Evolutionary conservation across 2,888 invertebrate species (phyloP).

Genomic region (Myathropa florea): DNA sequence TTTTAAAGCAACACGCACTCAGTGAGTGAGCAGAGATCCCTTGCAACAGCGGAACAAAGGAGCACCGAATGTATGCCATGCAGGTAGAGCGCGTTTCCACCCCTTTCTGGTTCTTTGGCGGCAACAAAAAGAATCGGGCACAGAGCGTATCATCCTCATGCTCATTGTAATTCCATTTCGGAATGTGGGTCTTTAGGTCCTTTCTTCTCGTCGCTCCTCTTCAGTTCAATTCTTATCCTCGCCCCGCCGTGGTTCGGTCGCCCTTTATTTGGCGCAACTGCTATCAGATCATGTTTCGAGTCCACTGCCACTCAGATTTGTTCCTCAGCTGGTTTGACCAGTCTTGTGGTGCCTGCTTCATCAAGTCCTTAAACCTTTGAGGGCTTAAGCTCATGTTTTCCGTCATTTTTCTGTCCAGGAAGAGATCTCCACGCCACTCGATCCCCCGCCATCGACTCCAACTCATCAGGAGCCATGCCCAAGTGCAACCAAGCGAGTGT

Average conservation of each 20-base stretch:
- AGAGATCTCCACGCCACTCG: too few species aligned
- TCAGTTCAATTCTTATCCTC: slow-evolving; percentile 33
- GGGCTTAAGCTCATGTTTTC: too few species aligned
- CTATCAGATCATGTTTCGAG: too few species aligned
- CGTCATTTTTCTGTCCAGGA: too few species aligned
- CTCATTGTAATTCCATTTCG: slow-evolving; percentile 66
- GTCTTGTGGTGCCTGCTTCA: too few species aligned
- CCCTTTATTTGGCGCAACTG: slow-evolving; percentile 61
- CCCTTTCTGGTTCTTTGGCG: slow-evolving; percentile 25
- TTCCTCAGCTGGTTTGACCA: too few species aligned
- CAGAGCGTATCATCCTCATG: slow-evolving; percentile 25
- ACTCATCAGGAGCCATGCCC: too few species aligned
- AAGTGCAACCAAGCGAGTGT: too few species aligned
- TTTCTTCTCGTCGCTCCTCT: slow-evolving; percentile 39
- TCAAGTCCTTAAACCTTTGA: too few species aligned
- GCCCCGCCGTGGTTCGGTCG: slow-evolving; percentile 45
- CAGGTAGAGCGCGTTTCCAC: slow-evolving; percentile 67
- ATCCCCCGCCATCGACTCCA: too few species aligned
- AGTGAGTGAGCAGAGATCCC: not conserved
- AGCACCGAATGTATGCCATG: slow-evolving; percentile 51
- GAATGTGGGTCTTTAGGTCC: slow-evolving; percentile 68
- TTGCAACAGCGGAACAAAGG: slow-evolving; percentile 25
- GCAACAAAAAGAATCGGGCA: not conserved
- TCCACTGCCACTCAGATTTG: too few species aligned
- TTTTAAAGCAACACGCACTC: not conserved